phyloP scores from a whole-genome alignment of 2,113 vertebrate species.

The Barbus barbus region DNA sequence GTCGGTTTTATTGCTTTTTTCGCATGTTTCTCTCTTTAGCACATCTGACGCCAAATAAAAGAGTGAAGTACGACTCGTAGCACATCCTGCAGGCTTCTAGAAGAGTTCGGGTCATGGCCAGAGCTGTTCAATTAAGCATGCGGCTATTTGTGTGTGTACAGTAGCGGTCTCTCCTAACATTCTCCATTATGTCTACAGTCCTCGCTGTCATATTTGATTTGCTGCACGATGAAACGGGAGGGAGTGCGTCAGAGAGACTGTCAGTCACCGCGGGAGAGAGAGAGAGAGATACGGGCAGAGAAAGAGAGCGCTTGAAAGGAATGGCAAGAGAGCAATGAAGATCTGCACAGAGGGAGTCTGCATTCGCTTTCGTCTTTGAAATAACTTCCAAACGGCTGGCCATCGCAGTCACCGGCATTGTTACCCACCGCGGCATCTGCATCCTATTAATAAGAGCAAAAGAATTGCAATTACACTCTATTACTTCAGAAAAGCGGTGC shows the following conservation, averaged over 20 bases:
- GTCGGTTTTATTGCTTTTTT: slow-evolving; percentile 2
- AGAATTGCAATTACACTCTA: slow-evolving; percentile 61
- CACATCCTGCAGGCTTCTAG: slow-evolving; percentile 31
- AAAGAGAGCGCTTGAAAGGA: slow-evolving; percentile 29
- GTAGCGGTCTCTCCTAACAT: slow-evolving; percentile 54
- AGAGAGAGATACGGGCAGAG: slow-evolving; percentile 12
- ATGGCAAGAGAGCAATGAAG: slow-evolving; percentile 28
- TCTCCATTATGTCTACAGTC: slow-evolving; percentile 65
- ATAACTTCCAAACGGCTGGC: slow-evolving; percentile 50
- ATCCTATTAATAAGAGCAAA: slow-evolving; percentile 60
- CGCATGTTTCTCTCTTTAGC: too few species aligned
- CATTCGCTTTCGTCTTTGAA: slow-evolving; percentile 51
- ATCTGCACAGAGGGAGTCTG: slow-evolving; percentile 25
- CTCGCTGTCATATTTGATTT: slow-evolving; percentile 69
- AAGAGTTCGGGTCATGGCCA: slow-evolving; percentile 53
- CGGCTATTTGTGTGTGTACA: slow-evolving; percentile 62
- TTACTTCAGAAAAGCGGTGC: slow-evolving; percentile 57
- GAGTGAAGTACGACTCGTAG: not conserved
- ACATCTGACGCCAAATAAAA: not conserved
- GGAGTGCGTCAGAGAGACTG: slow-evolving; percentile 50
- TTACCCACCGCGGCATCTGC: slow-evolving; percentile 46
- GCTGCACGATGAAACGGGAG: slow-evolving; percentile 51
- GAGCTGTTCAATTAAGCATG: slow-evolving; percentile 60
- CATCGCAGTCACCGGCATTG: slow-evolving; percentile 51
- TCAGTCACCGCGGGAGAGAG: slow-evolving; percentile 48